Evolutionary conservation across 2,797 vertebrate genomes (phyloP), one percentile per base, ranked within the genome.

Genomic region (Brotula barbata): DNA sequence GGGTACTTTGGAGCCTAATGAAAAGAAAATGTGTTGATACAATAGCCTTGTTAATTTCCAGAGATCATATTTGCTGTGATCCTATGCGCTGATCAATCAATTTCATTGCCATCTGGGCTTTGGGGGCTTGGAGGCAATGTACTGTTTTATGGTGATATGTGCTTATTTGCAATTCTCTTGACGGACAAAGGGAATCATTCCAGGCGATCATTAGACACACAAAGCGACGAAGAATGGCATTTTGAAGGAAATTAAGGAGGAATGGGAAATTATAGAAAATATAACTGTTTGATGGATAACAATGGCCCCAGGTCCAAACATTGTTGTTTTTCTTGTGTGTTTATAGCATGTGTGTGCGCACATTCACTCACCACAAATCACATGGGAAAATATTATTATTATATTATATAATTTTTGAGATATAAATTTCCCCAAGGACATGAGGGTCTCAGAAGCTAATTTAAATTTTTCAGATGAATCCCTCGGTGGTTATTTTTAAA

Each of bases 11-110:
- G 64, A 77, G 74, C 82, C 73, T 73, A 83, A 90, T 88, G 79
- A 90, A 89, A 85, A 84, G 75, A 84, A 85, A 88, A 89, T 76
- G 83, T 86, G 84, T 85, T 87, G 77, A 75, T 82, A 86, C 67
- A 83, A 84, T 81, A 71, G 82, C 56, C 53, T 75, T 37, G 63
- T 86, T 88, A 73, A 87, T 88, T 84, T 82, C 67, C 66, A 78
- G 53, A 71, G 65, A 85, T 87, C 71, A 78, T 81, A 73, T 85
- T 82, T 78, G 67, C 78, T 66, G 39, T 64, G 64, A 86, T 87
- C 64, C 60, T 71, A 71, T 80, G 77, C 5, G 15, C 49, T 45
- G 67, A 81, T 87, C 81, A 85, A 80, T 81, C 78, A 79, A 37
- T 79, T 85, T 82, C 72, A 82, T 63, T 78, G 82, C 75, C 63